These are phyloP conservation scores for Caradrina kadenii DNA, from an alignment of 2,888 invertebrate species.

Conservation along the genomic window DNA sequence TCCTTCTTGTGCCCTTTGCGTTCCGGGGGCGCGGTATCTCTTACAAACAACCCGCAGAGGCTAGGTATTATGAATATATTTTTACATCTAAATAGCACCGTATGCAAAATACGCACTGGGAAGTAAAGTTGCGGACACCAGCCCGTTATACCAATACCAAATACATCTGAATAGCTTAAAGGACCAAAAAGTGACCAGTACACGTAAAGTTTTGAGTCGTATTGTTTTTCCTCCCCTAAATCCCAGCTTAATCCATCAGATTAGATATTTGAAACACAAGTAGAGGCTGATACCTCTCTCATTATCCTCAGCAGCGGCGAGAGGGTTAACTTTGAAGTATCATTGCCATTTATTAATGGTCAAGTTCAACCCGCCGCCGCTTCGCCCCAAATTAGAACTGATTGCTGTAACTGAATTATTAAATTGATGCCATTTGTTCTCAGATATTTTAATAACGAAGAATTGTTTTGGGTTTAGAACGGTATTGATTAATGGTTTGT, in stretches of 20 bases:
- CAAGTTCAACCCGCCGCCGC: constrained; percentile 80
- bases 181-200: not conserved
- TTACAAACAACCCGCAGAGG: no score
- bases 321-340: constrained; percentile 90
- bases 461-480: constrained; percentile 52
- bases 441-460: constrained; percentile 64
- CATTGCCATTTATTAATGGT: constrained; percentile 90
- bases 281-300: constrained; percentile 81
- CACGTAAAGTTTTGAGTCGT: constrained; percentile 32
- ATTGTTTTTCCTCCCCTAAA: constrained; percentile 48
- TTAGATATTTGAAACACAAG: constrained; percentile 66
- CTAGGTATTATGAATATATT: not conserved
- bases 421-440: constrained; percentile 85
- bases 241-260: constrained; percentile 57
- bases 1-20: no score
- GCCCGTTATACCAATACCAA: no score
- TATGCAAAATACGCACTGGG: no score
- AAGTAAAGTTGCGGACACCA: no score
- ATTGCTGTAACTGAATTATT: constrained; percentile 88
- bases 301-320: constrained; percentile 73
- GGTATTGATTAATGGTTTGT: constrained; percentile 26
- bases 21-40: no score
- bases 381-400: constrained; percentile 81
- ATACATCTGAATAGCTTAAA: constrained; percentile 3
- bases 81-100: constrained; percentile 1